phyloP scores from a whole-genome alignment of 2,113 vertebrate species.

The Asarcornis scutulata region DNA sequence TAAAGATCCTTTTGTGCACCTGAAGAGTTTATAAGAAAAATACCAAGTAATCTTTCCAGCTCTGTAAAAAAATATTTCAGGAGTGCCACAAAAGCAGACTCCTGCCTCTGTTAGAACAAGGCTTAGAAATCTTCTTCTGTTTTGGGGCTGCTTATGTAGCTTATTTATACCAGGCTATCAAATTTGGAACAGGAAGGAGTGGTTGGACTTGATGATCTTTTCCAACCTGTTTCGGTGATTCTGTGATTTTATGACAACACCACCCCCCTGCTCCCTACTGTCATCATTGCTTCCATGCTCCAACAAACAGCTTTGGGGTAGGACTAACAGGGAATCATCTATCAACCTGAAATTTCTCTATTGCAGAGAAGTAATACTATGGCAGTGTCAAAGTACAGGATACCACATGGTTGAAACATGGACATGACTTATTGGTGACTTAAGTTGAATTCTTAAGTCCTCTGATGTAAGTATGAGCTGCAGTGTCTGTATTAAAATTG shows the following conservation, averaged over 20 bases:
- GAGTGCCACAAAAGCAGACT: not conserved
- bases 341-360: not conserved
- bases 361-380: not conserved
- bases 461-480: not conserved
- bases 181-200: not conserved
- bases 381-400: not conserved
- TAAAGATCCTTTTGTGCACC: not conserved
- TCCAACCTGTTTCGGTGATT: not conserved
- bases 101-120: not conserved
- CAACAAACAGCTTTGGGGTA: not conserved
- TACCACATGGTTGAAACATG: not conserved
- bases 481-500: not conserved
- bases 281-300: not conserved
- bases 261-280: fast-evolving
- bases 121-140: not conserved
- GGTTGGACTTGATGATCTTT: not conserved
- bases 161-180: not conserved
- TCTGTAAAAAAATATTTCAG: not conserved
- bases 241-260: not conserved
- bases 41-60: not conserved
- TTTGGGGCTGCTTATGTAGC: not conserved
- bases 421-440: not conserved
- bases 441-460: not conserved
- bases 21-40: not conserved
- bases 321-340: not conserved